These are phyloP conservation scores for Todiramphus saurophagus DNA, from an alignment of 2,113 vertebrate species.

Conservation along the genomic window DNA sequence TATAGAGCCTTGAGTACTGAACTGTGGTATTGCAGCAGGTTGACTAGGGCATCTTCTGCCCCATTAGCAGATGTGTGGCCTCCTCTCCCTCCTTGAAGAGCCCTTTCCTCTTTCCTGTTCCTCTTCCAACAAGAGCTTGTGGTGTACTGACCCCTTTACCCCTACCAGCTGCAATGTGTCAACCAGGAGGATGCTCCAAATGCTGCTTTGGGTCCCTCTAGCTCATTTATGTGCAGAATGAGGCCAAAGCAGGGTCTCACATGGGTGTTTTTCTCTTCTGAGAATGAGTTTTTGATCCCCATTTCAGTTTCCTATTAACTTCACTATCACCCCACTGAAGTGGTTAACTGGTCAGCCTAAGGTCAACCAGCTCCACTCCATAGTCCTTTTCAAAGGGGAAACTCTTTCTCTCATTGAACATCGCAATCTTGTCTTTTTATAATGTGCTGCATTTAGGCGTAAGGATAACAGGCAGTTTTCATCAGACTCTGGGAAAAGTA, in stretches of 20 bases:
- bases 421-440: not conserved
- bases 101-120: not conserved
- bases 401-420: not conserved
- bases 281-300: not conserved
- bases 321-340: not conserved
- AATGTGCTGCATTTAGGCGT: not conserved
- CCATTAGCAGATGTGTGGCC: not conserved
- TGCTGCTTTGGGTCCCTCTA: not conserved
- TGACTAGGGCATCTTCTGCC: not conserved
- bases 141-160: not conserved
- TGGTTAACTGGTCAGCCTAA: not conserved
- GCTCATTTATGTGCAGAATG: not conserved
- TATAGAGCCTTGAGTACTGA: not conserved
- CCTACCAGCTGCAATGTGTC: not conserved
- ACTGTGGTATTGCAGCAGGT: not conserved
- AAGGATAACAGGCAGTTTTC: constrained; percentile 12
- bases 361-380: not conserved
- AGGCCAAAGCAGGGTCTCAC: not conserved
- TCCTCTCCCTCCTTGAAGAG: not conserved
- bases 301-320: not conserved
- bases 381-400: not conserved
- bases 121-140: not conserved
- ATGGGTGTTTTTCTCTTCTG: not conserved
- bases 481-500: not conserved
- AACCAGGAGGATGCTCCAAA: not conserved